Conservation (phyloP, 2,888 invertebrate species). For the Tuta absoluta region DNA sequence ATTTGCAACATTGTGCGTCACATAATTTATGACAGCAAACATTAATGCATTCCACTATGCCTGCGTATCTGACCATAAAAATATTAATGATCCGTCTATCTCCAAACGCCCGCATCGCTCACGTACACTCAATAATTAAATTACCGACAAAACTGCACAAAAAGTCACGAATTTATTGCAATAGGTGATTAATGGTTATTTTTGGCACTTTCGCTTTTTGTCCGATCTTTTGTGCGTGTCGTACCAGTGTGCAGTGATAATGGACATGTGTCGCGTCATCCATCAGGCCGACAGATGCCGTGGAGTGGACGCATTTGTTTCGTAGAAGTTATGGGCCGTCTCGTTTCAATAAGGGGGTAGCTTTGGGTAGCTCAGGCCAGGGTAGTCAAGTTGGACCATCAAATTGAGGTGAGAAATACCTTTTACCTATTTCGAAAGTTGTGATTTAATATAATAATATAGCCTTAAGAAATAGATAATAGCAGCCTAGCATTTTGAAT, state of each 20-base stretch:
- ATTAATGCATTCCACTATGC: slow-evolving; percentile 12
- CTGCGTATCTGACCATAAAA: slow-evolving; percentile 24
- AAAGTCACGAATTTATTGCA: slow-evolving; percentile 53
- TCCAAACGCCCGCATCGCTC: slow-evolving; percentile 18
- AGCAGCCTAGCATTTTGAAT: no score
- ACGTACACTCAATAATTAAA: slow-evolving; percentile 25
- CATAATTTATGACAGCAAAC: slow-evolving; percentile 15
- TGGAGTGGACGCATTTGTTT: slow-evolving; percentile 59
- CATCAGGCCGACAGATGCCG: slow-evolving; percentile 70
- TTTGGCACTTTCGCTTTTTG: slow-evolving; percentile 54
- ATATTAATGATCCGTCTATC: slow-evolving; percentile 19
- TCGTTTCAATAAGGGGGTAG: slow-evolving; percentile 46
- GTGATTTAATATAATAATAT: no score
- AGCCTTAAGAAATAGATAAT: no score
- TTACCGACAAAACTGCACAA: slow-evolving; percentile 37
- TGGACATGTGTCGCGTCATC: slow-evolving; percentile 77
- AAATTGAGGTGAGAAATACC: no score
- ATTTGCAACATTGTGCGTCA: background rate
- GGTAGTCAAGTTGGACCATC: no score
- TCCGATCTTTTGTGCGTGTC: slow-evolving; percentile 51
- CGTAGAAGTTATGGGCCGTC: slow-evolving; percentile 54
- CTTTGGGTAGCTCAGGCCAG: background rate
- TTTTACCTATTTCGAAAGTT: no score
- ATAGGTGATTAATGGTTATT: slow-evolving; percentile 65
- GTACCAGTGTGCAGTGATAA: slow-evolving; percentile 60